Percentiles rank a stretch among this genome's conserved stretches.
Conservation (phyloP, 2,888 invertebrate species). For the Ophraella communa region DNA sequence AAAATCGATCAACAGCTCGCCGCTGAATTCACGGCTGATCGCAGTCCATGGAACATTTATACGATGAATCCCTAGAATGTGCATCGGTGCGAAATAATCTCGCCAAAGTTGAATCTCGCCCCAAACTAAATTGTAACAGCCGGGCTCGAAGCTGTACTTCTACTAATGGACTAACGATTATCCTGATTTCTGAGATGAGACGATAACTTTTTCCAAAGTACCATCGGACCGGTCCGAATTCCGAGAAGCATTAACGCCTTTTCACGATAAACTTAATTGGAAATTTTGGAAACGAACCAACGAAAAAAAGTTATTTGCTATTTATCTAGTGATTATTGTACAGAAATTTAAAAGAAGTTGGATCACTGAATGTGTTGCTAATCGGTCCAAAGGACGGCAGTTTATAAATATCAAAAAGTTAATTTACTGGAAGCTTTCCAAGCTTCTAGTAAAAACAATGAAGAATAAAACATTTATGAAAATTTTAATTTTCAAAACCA, state of each 20-base stretch:
- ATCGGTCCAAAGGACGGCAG: too few species aligned
- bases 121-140: conserved; percentile 44
- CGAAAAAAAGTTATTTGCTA: too few species aligned
- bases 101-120: conserved; percentile 46
- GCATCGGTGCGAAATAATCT: conserved; percentile 53
- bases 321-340: too few species aligned
- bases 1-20: conserved; percentile 14
- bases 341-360: too few species aligned
- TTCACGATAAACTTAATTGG: background rate
- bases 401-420: too few species aligned
- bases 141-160: conserved; percentile 48
- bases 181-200: conserved; percentile 54
- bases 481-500: too few species aligned
- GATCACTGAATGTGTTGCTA: too few species aligned
- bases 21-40: conserved; percentile 20
- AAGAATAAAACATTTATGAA: too few species aligned
- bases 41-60: conserved; percentile 47
- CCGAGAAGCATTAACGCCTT: conserved; percentile 43
- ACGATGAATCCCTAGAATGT: conserved; percentile 43
- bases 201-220: conserved; percentile 50
- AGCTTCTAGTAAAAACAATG: too few species aligned
- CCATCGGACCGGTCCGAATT: conserved; percentile 45
- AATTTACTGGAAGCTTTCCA: too few species aligned
- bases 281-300: too few species aligned
- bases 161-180: conserved; percentile 58